phyloP scores from a whole-genome alignment of 2,888 invertebrate genomes.

The Ornithoptera priamus region DNA sequence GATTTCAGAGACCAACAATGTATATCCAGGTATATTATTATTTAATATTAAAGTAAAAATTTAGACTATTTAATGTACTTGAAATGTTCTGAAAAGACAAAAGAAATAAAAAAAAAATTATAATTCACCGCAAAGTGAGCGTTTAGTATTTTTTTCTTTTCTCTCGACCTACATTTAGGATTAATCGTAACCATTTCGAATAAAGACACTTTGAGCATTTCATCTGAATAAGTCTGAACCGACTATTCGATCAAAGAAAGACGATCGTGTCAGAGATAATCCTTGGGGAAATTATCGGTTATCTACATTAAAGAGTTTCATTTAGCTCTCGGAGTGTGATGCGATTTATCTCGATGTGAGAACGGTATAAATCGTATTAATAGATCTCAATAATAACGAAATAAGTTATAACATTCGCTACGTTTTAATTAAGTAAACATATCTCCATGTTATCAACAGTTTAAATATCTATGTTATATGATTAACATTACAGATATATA shows the following conservation, averaged over 20 bases:
- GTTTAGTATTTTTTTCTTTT: not conserved
- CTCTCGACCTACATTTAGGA: constrained; percentile 1
- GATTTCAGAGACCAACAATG: too few relatives aligned
- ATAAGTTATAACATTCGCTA: not conserved
- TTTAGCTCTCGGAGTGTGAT: constrained; percentile 2
- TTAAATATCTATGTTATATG: too few relatives aligned
- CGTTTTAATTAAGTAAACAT: too few relatives aligned
- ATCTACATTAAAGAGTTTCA: constrained; percentile 12
- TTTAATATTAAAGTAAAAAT: not conserved
- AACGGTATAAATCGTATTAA: not conserved
- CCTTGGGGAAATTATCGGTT: constrained; percentile 11
- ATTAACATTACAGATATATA: too few relatives aligned
- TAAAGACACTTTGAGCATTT: constrained; percentile 5
- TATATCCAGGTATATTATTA: too few relatives aligned
- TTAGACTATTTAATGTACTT: not conserved
- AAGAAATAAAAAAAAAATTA: not conserved
- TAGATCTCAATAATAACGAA: not conserved
- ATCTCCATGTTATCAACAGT: not conserved
- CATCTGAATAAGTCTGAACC: constrained; percentile 12
- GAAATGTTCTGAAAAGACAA: not conserved
- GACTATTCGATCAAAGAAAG: constrained; percentile 4
- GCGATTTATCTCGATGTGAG: not conserved
- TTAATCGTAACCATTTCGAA: constrained; percentile 18
- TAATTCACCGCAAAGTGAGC: not conserved
- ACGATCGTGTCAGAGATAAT: constrained; percentile 9